Percentiles rank a stretch among this genome's conserved stretches.
Conservation (phyloP, 1,140 invertebrate genomes). For the Leptoteleia sp. region DNA sequence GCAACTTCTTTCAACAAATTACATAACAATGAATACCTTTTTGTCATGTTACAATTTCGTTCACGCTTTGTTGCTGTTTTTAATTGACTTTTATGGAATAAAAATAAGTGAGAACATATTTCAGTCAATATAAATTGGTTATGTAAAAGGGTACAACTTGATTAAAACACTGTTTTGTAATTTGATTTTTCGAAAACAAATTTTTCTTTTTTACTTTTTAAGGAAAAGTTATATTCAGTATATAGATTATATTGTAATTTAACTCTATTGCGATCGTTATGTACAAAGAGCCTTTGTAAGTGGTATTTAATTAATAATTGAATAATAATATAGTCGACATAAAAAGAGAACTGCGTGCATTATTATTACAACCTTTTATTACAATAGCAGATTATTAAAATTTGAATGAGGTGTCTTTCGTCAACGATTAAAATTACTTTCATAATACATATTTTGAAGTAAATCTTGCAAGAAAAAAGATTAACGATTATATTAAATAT, state of each 20-base stretch:
- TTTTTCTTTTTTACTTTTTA: constrained; percentile 39
- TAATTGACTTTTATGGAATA: constrained; percentile 32
- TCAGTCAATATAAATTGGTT: constrained; percentile 51
- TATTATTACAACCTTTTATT: neutral
- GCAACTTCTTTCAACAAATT: no score
- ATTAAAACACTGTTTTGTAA: constrained; percentile 39
- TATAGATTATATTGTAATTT: constrained; percentile 79
- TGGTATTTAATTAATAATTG: constrained; percentile 79
- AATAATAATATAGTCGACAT: constrained; percentile 76
- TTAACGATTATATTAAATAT: no score
- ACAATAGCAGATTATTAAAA: neutral
- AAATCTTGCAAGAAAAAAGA: no score
- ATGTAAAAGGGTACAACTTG: constrained; percentile 26
- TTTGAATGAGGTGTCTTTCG: no score
- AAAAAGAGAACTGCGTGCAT: neutral
- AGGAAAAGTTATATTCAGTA: constrained; percentile 75
- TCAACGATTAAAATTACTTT: no score
- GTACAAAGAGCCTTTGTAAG: constrained; percentile 81
- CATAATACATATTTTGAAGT: no score
- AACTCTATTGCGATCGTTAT: constrained; percentile 79
- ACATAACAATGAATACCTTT: no score
- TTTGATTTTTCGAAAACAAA: constrained; percentile 32
- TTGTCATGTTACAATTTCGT: constrained; percentile 38
- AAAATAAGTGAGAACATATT: constrained; percentile 30
- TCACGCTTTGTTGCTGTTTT: constrained; percentile 34